Percentiles rank a stretch among this genome's conserved stretches.
phyloP scores from a whole-genome alignment of 2,113 vertebrate genomes.

The Cyprinus carpio region DNA sequence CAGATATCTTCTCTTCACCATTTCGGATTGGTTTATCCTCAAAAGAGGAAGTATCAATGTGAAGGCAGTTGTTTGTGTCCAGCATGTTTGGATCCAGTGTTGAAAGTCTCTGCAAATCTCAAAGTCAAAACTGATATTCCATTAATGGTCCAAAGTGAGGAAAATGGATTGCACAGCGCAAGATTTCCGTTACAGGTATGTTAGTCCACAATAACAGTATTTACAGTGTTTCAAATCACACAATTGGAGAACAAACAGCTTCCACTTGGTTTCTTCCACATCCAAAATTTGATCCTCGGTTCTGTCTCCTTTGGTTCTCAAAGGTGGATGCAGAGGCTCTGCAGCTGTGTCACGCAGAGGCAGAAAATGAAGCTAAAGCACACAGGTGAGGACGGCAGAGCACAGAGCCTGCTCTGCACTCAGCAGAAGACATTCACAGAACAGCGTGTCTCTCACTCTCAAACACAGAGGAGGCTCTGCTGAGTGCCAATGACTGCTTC shows the following conservation, averaged over 20 bases:
- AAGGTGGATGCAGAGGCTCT: background rate
- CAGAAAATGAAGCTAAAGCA: slow-evolving; percentile 14
- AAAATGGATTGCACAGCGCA: background rate
- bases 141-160: slow-evolving; percentile 19
- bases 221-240: slow-evolving; percentile 14
- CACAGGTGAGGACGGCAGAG: slow-evolving; percentile 12
- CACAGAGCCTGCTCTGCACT: slow-evolving; percentile 40
- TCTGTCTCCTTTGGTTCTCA: slow-evolving; percentile 28
- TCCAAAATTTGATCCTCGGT: slow-evolving; percentile 27
- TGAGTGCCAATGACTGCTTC: slow-evolving; percentile 68
- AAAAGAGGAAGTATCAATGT: slow-evolving; percentile 70
- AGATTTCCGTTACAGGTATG: background rate
- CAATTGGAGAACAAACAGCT: slow-evolving; percentile 30
- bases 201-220: slow-evolving; percentile 21
- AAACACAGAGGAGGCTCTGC: slow-evolving; percentile 64
- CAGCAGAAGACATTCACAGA: slow-evolving; percentile 40
- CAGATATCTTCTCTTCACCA: slow-evolving; percentile 68
- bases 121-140: slow-evolving; percentile 41
- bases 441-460: slow-evolving; percentile 6
- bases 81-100: slow-evolving; percentile 73
- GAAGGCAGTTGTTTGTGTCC: slow-evolving; percentile 76
- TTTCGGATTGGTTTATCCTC: slow-evolving; percentile 70
- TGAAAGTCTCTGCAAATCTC: slow-evolving; percentile 51
- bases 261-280: slow-evolving; percentile 42
- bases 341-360: background rate